phyloP scores from a whole-genome alignment of 2,888 invertebrate species.

The Athrips mouffetella region DNA sequence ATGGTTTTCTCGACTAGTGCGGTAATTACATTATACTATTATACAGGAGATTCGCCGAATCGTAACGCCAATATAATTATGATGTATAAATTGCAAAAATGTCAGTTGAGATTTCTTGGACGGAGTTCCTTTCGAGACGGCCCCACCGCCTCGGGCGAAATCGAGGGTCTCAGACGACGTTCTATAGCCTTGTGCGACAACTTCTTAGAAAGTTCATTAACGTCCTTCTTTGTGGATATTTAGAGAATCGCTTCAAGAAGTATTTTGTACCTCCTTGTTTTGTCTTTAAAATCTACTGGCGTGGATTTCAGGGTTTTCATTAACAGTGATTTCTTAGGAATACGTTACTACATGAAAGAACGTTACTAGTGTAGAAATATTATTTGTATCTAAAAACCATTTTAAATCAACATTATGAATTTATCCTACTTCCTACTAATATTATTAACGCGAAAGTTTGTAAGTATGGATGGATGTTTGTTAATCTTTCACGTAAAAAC shows the following conservation, averaged over 20 bases:
- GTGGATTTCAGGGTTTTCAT: background rate
- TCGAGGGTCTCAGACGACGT: slow-evolving; percentile 19
- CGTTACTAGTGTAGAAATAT: too few species aligned
- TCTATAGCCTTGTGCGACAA: slow-evolving; percentile 2
- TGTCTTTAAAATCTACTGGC: background rate
- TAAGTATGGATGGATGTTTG: too few species aligned
- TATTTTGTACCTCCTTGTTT: background rate
- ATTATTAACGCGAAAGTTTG: too few species aligned
- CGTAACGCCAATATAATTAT: background rate
- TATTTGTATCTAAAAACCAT: too few species aligned
- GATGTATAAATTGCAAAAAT: slow-evolving; percentile 19
- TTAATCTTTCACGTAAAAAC: too few species aligned
- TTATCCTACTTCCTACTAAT: too few species aligned
- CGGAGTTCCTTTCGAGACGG: slow-evolving; percentile 13
- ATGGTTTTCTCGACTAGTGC: too few species aligned
- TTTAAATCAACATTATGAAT: too few species aligned
- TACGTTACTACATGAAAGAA: too few species aligned
- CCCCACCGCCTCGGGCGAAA: slow-evolving; percentile 25
- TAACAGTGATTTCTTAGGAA: background rate
- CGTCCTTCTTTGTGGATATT: background rate
- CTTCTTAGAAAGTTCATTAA: slow-evolving; percentile 4
- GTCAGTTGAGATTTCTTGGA: slow-evolving; percentile 36
- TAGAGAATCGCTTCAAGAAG: slow-evolving; percentile 2
- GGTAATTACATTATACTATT: too few species aligned
- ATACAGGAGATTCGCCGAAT: too few species aligned